These are phyloP conservation scores for Beris morrisii DNA, from an alignment of 2,888 invertebrate species.

Conservation along the genomic window DNA sequence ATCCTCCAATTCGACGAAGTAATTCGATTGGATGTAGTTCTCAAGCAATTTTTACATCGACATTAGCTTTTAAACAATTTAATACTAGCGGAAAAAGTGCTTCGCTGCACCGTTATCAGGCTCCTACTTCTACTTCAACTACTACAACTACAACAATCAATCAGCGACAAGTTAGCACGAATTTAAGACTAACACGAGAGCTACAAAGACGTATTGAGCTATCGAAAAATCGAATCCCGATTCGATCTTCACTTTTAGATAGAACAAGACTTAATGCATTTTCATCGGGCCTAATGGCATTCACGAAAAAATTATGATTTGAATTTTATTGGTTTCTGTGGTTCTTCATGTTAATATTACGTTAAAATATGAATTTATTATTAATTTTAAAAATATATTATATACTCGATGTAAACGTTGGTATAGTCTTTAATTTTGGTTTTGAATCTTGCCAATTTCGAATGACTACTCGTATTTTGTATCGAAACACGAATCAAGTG, in stretches of 20 bases:
- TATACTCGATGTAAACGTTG: background rate
- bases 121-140: background rate
- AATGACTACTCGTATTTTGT: no score
- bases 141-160: background rate
- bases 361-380: background rate
- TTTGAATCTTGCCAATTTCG: no score
- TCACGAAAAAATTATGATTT: constrained; percentile 39
- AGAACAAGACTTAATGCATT: constrained; percentile 37
- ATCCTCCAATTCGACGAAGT: constrained; percentile 22
- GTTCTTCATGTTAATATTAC: constrained; percentile 26
- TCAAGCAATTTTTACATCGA: constrained; percentile 18
- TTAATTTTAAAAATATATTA: constrained; percentile 10
- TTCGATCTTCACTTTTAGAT: constrained; percentile 32
- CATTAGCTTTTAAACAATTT: constrained; percentile 7
- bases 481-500: no score
- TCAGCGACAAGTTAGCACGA: constrained; percentile 15
- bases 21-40: constrained; percentile 28
- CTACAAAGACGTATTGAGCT: constrained; percentile 21
- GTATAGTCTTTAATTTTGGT: background rate
- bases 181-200: constrained; percentile 19
- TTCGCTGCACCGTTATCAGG: constrained; percentile 9
- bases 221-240: constrained; percentile 18
- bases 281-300: constrained; percentile 33
- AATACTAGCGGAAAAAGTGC: background rate
- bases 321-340: constrained; percentile 33